A percentile compares a stretch with the other conserved stretches of the same genome.
Evolutionary conservation across 2,888 invertebrate genomes (phyloP).

Genomic region (Agriopis leucophaearia): DNA sequence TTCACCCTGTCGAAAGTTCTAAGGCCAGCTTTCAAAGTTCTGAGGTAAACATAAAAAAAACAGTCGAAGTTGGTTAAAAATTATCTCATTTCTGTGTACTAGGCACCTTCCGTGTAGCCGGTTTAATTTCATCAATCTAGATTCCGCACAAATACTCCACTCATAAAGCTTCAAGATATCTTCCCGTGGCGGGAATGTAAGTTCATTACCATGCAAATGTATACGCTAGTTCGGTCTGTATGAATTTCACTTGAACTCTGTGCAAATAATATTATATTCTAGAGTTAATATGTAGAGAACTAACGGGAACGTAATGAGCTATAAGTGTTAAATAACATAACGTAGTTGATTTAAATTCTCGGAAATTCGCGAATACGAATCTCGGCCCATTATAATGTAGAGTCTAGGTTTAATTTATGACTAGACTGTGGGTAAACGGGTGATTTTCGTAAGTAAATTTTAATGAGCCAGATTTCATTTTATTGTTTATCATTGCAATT

Average conservation of each 20-base stretch:
- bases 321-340: constrained; percentile 43
- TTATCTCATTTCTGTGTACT: no score
- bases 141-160: constrained; percentile 12
- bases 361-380: constrained; percentile 1
- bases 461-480: no score
- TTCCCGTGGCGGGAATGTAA: constrained; percentile 7
- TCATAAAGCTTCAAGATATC: constrained; percentile 20
- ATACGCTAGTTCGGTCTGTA: constrained; percentile 51
- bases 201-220: constrained; percentile 64
- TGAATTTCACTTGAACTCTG: constrained; percentile 53
- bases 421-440: background rate
- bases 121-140: constrained; percentile 16
- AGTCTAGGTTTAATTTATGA: background rate
- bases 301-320: constrained; percentile 52
- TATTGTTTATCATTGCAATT: no score
- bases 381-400: background rate
- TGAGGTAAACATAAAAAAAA: no score
- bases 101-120: no score
- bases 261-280: constrained; percentile 54
- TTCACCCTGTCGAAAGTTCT: no score
- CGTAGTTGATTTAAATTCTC: constrained; percentile 18
- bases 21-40: no score
- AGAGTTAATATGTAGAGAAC: constrained; percentile 46
- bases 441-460: no score
- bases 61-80: no score